Conservation (phyloP, 2,113 vertebrate genomes). For the Alethe castanea region DNA sequence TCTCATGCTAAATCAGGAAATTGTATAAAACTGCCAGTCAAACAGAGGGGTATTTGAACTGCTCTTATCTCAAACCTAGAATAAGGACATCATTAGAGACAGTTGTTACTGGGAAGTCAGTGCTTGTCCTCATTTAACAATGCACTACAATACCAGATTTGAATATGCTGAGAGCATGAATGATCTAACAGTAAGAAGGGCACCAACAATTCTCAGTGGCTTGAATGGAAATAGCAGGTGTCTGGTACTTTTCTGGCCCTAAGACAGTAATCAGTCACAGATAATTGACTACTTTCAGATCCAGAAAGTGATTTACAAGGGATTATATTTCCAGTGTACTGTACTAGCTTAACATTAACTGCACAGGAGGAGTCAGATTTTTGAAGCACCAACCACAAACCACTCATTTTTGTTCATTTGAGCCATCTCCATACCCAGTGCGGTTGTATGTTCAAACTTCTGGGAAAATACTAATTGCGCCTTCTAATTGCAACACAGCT, state of each 20-base stretch:
- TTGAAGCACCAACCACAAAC: background rate
- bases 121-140: slow-evolving; percentile 40
- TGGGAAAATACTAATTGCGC: slow-evolving; percentile 16
- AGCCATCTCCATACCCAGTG: background rate
- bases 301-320: slow-evolving; percentile 38
- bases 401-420: slow-evolving; percentile 18
- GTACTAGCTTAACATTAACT: slow-evolving; percentile 3
- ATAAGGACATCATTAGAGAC: slow-evolving; percentile 3
- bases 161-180: slow-evolving; percentile 28
- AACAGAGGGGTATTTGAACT: slow-evolving; percentile 21
- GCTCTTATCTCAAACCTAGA: slow-evolving; percentile 41
- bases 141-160: slow-evolving; percentile 16
- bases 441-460: background rate
- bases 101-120: slow-evolving; percentile 17
- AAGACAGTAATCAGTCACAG: slow-evolving; percentile 47
- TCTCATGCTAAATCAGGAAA: background rate
- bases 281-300: slow-evolving; percentile 54
- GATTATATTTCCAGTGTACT: slow-evolving; percentile 31
- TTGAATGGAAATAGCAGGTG: slow-evolving; percentile 56
- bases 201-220: background rate
- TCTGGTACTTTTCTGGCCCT: slow-evolving; percentile 13
- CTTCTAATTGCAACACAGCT: slow-evolving; percentile 36
- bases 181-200: background rate
- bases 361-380: background rate
- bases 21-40: slow-evolving; percentile 2